Base-by-base conservation (phyloP, 1,140 invertebrate genomes). In the Achatina immaculata region DNA sequence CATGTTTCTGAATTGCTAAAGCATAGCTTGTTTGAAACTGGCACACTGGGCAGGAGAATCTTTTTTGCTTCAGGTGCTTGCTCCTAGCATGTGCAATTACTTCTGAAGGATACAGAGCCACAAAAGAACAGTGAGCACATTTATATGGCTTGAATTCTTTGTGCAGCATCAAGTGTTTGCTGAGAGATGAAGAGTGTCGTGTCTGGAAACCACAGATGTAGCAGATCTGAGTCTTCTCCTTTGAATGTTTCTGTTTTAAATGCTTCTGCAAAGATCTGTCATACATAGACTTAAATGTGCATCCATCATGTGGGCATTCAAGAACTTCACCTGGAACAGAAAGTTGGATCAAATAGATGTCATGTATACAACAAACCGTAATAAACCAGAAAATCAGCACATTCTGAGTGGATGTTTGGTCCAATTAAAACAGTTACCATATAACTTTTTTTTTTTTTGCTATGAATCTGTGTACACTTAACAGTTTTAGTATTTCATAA, bases 131-230 rank as follows among this genome's bases (percentile, higher is more conserved):
- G n/a, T 69, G 77, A 24, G 66, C 38, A 71, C 77, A 79, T 71
- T 79, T 79, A 34, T 69, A 79, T 28, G 40, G 40, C 66, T 79
- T 79, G 42, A 69, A 78, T 9, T 75, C 62, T 65, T 34, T 79
- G 45, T 71, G 65, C 42, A 48, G 42, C 65, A 69, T 79, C 42
- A 79, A 48, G 43, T 79, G 77, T 31, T 80, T 72, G 14, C 66
- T 38, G 3, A 80, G 68, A 11, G 78, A 80, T 14, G 68, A 71
- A 51, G 68, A 31, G n/a, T 80, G 78, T 7, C 48, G n/a, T 21
- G 78, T 80, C 36, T 80, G 78, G 36, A 80, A 71, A 21, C 78
- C 78, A 58, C 78, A 80, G n/a, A 80, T 48, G 28, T 34, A 58
- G 36, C 78, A 80, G 19, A 51, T 28, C 28, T 55, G 42, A 31